Evolutionary conservation across 2,113 vertebrate genomes (phyloP).

Genomic region (Ictidomys tridecemlineatus): DNA sequence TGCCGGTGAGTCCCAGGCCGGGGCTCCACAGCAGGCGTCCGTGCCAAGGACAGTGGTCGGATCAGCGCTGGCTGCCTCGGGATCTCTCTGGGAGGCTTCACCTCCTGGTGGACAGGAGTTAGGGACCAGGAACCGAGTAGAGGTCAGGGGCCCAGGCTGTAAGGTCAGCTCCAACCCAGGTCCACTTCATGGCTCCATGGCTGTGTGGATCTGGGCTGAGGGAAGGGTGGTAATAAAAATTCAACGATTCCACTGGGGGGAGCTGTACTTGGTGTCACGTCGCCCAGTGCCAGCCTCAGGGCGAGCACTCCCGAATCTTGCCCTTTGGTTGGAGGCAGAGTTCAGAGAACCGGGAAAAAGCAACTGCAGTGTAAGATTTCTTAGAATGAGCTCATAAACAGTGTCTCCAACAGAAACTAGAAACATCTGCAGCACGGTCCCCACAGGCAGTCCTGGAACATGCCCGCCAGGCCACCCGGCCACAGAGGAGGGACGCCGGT

Average conservation of each 20-base stretch:
- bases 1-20: neutral
- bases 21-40: neutral
- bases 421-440: rapidly evolving
- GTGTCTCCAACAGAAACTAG: neutral
- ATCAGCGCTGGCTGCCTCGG: neutral
- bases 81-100: neutral
- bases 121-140: neutral
- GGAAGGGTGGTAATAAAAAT: too few species aligned
- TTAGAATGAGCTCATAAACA: neutral
- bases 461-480: neutral
- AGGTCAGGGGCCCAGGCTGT: neutral
- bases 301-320: neutral
- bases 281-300: rapidly evolving
- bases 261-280: neutral
- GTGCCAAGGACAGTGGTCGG: neutral
- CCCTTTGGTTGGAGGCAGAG: neutral
- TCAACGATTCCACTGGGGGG: neutral
- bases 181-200: rapidly evolving
- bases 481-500: neutral
- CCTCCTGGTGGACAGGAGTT: neutral
- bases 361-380: neutral
- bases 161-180: neutral
- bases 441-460: neutral
- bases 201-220: neutral
- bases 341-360: neutral